Evolutionary conservation across 92 coral and sea anemone species (phyloP), one percentile per base, ranked within the genome.

Genomic region (Phenganax stokvisi): DNA sequence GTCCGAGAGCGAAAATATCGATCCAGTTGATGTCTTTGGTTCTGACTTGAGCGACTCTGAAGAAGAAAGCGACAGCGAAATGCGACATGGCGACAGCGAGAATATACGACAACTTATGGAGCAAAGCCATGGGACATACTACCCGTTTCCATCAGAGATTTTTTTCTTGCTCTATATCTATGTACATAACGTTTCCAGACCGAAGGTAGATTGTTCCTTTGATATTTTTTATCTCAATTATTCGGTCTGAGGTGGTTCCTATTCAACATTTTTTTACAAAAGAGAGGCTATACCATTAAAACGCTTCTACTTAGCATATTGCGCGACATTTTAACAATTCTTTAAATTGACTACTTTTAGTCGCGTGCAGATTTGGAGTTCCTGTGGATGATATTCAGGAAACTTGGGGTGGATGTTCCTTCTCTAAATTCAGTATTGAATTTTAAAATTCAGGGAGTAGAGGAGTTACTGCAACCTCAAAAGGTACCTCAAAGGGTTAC

Each of bases 351-450:
- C 2, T 37, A 37, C 47, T 37, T 37, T 37, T 56, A 73, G 77
- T 73, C 77, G 0, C 37, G 77, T 15, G 28, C 77, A 73, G 77
- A 73, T 29, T 29, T 73, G 20, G 77, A 73, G 27, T 73, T 73
- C 51, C 77, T 73, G 8, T 73, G 77, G 77, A 54, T 54, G 61
- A 73, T 54, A 54, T 73, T 73, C 54, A 13, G 15, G n/a, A 51
- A 54, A 37, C 51, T 73, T 20, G 77, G 77, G 20, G 60, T 73
- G 77, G 37, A 51, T 10, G 13, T 73, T 4, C 77, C 77, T 4
- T 73, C 77, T 7, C 44, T 73, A 30, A 29, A 51, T 7, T 73
- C 77, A 9, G 77, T 73, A 6, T 20, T 73, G 6, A 9, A 30
- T 2, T 73, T 73, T 25, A 73, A 53, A 56, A 54, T 73, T 13